phyloP scores from a whole-genome alignment of 1,140 invertebrate species.

The Cryptotermes secundus region DNA sequence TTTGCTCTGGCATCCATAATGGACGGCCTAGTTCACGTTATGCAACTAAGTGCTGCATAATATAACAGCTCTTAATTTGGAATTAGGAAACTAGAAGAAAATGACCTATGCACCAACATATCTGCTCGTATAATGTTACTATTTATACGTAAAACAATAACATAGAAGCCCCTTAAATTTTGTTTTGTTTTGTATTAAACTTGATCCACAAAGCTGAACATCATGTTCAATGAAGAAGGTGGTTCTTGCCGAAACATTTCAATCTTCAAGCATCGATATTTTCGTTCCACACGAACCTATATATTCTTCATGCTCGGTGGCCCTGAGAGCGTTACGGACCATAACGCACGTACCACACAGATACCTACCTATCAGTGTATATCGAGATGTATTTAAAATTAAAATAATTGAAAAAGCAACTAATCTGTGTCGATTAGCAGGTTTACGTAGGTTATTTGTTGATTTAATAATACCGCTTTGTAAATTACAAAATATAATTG shows the following conservation, averaged over 20 bases:
- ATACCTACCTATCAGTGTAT: not conserved
- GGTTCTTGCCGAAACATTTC: not conserved
- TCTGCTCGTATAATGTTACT: not conserved
- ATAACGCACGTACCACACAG: not conserved
- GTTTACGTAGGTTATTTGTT: not conserved
- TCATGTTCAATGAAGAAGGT: not conserved
- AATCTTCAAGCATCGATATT: not conserved
- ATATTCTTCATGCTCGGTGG: not conserved
- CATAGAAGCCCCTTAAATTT: not conserved
- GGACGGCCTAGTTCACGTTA: not conserved
- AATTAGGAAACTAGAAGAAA: not conserved
- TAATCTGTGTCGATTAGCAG: too few species aligned
- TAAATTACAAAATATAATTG: constrained; percentile 18
- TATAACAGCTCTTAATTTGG: not conserved
- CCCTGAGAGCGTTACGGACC: not conserved
- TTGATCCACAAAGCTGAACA: not conserved
- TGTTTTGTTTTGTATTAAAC: not conserved
- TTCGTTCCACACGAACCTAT: not conserved
- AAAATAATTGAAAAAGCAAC: too few species aligned
- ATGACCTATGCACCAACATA: not conserved
- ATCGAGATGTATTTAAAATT: not conserved
- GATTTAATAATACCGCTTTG: not conserved
- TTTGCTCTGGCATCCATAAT: not conserved
- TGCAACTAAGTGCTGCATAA: not conserved
- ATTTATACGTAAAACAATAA: not conserved